These are phyloP conservation scores for Ctenopoma kingsleyae DNA, from an alignment of 2,797 vertebrate genomes.

Conservation along the genomic window DNA sequence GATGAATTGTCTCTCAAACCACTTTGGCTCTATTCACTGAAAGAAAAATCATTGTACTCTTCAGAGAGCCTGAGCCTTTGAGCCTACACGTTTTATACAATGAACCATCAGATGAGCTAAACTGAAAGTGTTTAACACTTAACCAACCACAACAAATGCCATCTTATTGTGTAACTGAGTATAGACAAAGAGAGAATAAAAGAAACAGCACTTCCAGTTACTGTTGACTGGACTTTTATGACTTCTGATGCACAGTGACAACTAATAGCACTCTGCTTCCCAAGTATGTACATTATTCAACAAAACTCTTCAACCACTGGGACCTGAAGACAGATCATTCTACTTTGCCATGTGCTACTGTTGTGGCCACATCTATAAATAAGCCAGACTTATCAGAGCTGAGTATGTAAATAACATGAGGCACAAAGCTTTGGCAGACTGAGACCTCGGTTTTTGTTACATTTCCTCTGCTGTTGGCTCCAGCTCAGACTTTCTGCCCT, in stretches of 20 bases:
- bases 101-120: neutral
- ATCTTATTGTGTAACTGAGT: neutral
- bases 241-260: neutral
- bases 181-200: neutral
- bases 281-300: neutral
- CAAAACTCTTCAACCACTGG: neutral
- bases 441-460: neutral
- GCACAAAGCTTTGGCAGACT: neutral
- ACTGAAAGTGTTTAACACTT: neutral
- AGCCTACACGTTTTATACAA: neutral
- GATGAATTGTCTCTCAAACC: neutral
- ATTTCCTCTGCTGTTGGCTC: constrained; percentile 7
- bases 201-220: neutral
- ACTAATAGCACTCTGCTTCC: neutral
- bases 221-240: too few species aligned
- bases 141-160: neutral
- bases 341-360: neutral
- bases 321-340: neutral
- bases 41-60: neutral
- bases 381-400: too few species aligned
- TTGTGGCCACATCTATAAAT: neutral
- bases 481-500: constrained; percentile 24
- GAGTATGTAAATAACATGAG: neutral
- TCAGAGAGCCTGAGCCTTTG: neutral
- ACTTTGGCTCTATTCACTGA: neutral